Conservation (phyloP, 23 tunicate species). For the Phallusia fumigata region DNA sequence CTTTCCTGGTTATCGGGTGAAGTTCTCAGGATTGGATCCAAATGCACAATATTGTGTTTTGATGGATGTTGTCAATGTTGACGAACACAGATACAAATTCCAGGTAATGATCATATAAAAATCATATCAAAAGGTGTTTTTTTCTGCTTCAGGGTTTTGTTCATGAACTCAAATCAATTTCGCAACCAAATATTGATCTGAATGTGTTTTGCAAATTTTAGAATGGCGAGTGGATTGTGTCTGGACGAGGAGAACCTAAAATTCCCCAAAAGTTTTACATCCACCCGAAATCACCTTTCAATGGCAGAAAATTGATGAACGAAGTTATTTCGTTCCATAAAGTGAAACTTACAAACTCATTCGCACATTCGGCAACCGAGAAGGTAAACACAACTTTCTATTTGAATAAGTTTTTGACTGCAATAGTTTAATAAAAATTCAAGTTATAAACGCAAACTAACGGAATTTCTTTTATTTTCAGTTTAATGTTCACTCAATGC, state of each 20-base stretch:
- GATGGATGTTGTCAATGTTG: constrained; percentile 47
- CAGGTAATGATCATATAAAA: constrained; percentile 19
- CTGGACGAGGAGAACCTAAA: constrained; percentile 69
- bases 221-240: constrained; percentile 57
- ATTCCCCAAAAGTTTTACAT: constrained; percentile 57
- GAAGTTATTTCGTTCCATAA: constrained; percentile 54
- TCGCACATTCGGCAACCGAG: constrained; percentile 31
- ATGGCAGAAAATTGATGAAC: constrained; percentile 56
- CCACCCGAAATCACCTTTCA: constrained; percentile 55
- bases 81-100: constrained; percentile 54
- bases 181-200: too few species aligned
- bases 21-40: constrained; percentile 43
- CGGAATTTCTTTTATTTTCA: neutral
- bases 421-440: too few species aligned
- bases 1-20: constrained; percentile 64
- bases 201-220: constrained; percentile 7
- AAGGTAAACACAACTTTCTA: too few species aligned
- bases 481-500: constrained; percentile 63
- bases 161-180: too few species aligned
- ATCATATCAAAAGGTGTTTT: neutral
- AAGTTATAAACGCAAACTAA: neutral
- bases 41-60: constrained; percentile 49
- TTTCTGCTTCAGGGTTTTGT: too few species aligned
- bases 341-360: constrained; percentile 58
- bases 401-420: too few species aligned